Conservation (phyloP, 1,140 invertebrate genomes). For the Sminthurinus signatus region DNA sequence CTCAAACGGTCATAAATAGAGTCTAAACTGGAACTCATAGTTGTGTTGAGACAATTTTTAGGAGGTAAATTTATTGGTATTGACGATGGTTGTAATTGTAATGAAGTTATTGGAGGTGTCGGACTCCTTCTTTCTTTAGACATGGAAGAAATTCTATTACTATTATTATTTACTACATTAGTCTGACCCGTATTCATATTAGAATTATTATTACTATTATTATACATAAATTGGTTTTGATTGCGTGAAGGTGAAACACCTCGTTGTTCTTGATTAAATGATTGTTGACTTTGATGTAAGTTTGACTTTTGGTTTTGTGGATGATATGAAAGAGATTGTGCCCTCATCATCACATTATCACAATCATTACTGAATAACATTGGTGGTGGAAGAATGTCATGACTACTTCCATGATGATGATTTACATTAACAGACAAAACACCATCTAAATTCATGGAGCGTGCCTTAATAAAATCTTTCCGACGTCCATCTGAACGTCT, state of each 20-base stretch:
- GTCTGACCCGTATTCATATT: background rate
- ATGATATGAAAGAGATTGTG: too few species aligned
- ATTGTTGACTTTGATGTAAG: background rate
- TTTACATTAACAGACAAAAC: background rate
- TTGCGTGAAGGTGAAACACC: background rate
- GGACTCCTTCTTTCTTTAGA: background rate
- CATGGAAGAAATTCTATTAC: background rate
- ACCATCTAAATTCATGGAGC: constrained; percentile 32
- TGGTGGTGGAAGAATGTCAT: background rate
- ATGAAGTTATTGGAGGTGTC: background rate
- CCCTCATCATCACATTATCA: too few species aligned
- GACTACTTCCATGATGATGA: background rate
- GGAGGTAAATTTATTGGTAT: background rate
- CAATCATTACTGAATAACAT: background rate
- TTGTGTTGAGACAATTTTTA: background rate
- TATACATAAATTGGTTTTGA: background rate
- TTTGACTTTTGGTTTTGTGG: background rate
- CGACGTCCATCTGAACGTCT: constrained; percentile 14
- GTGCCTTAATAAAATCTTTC: constrained; percentile 28
- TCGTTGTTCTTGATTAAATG: background rate
- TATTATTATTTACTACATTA: background rate
- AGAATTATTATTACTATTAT: background rate
- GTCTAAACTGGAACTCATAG: constrained; percentile 35
- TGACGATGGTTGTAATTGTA: background rate
- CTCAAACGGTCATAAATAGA: constrained; percentile 39